A percentile compares a stretch with the other conserved stretches of the same genome.
Conservation (phyloP, 1,140 invertebrate species). For the Ganaspis sp. region DNA sequence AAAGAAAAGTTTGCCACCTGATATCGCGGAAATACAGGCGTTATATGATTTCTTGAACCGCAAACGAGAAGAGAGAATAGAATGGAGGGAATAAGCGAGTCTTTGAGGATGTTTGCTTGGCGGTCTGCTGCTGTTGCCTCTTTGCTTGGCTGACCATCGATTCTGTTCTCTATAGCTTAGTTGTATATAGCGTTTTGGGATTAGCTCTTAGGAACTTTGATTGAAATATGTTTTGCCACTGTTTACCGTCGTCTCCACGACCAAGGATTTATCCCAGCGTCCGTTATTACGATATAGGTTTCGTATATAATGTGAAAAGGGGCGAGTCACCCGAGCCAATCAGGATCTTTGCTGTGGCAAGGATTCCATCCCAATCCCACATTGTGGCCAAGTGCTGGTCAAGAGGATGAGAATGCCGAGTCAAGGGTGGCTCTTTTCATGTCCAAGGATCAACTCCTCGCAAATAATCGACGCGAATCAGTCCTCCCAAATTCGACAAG, state of each 20-base stretch:
- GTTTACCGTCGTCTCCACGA: slow-evolving; percentile 58
- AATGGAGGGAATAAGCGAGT: slow-evolving; percentile 33
- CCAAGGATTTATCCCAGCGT: slow-evolving; percentile 55
- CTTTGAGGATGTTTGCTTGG: slow-evolving; percentile 18
- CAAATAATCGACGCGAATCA: slow-evolving; percentile 30
- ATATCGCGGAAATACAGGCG: slow-evolving; percentile 26
- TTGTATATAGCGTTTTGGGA: slow-evolving; percentile 50
- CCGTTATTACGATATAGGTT: slow-evolving; percentile 53
- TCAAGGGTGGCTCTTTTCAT: slow-evolving; percentile 13
- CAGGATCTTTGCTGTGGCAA: slow-evolving; percentile 13
- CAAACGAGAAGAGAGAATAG: slow-evolving; percentile 43
- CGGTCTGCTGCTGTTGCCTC: neutral
- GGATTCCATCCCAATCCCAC: slow-evolving; percentile 4
- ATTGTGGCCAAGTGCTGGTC: slow-evolving; percentile 21
- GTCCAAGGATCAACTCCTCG: neutral
- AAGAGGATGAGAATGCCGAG: neutral
- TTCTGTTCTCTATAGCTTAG: neutral
- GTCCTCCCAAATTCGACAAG: neutral
- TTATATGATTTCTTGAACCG: slow-evolving; percentile 25
- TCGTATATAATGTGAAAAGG: slow-evolving; percentile 27
- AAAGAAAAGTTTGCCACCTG: neutral
- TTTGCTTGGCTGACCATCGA: slow-evolving; percentile 7
- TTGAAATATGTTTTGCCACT: slow-evolving; percentile 68
- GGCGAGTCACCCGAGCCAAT: neutral
- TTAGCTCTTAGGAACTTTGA: slow-evolving; percentile 67